These are phyloP conservation scores for Empidonax traillii DNA, from an alignment of 2,113 vertebrate genomes.

Conservation along the genomic window DNA sequence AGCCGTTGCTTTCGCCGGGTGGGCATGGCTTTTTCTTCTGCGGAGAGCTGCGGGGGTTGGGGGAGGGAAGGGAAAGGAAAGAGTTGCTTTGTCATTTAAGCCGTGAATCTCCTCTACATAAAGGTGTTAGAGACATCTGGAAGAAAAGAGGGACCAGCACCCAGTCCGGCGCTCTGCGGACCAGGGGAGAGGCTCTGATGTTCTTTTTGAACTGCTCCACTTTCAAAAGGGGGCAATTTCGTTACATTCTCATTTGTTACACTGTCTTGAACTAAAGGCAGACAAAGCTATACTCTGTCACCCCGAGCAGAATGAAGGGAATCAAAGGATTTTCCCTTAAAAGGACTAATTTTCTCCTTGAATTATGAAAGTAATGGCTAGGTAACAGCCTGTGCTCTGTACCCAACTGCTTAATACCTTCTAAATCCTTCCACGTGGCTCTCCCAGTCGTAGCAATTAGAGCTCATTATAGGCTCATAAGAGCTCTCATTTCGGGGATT, in stretches of 20 bases:
- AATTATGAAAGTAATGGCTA: conserved; percentile 99
- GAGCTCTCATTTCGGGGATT: conserved; percentile 96
- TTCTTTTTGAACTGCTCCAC: conserved; percentile 66
- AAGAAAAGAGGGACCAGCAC: conserved; percentile 46
- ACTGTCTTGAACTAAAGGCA: conserved; percentile 76
- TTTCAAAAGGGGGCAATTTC: conserved; percentile 74
- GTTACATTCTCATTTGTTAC: conserved; percentile 79
- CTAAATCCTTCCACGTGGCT: conserved; percentile 99
- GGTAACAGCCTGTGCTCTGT: conserved; percentile 98
- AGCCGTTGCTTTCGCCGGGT: background rate
- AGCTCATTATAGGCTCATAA: conserved; percentile 99
- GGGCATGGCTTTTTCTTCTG: background rate
- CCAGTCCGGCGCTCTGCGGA: background rate
- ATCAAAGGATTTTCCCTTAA: conserved; percentile 92
- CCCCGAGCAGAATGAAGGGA: conserved; percentile 85
- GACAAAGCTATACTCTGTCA: conserved; percentile 83
- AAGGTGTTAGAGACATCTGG: conserved; percentile 45
- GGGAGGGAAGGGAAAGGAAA: conserved; percentile 3
- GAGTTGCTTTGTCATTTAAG: conserved; percentile 53
- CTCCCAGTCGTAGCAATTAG: conserved; percentile 95
- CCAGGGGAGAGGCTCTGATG: conserved; percentile 49
- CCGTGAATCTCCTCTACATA: conserved; percentile 58
- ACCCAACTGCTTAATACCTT: conserved; percentile 95
- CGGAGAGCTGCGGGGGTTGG: background rate
- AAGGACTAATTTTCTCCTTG: conserved; percentile 99